Conservation (phyloP, 2,797 vertebrate genomes). For the Scolopax bukidnonensis region DNA sequence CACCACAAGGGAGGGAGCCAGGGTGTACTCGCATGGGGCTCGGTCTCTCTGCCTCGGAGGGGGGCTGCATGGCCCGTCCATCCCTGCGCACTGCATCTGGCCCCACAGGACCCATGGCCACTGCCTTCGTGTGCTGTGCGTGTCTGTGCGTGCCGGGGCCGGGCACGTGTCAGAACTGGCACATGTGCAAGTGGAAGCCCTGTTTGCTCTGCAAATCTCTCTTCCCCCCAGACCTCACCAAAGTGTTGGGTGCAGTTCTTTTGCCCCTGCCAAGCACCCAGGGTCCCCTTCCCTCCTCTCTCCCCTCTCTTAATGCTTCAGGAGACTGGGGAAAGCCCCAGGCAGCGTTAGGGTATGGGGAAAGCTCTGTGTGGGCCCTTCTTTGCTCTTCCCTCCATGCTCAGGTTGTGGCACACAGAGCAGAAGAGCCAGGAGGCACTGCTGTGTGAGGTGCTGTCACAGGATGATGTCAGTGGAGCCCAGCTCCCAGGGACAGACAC, state of each 20-base stretch:
- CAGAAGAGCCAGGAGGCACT: not conserved
- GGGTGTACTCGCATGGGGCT: rapidly evolving
- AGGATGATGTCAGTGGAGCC: not conserved
- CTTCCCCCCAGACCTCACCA: not conserved
- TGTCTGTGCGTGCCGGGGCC: not conserved
- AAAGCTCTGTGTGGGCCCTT: not conserved
- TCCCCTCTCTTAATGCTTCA: not conserved
- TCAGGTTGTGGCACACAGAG: not conserved
- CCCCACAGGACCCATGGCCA: not conserved
- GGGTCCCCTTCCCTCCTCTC: not conserved
- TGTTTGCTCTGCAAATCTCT: not conserved
- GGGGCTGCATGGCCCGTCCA: not conserved
- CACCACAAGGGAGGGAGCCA: not conserved
- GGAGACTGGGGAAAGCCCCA: not conserved
- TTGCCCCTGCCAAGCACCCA: not conserved
- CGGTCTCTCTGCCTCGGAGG: not conserved
- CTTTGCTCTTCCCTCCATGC: not conserved
- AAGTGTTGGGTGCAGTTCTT: not conserved
- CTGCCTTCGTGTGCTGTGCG: not conserved
- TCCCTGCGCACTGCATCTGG: not conserved
- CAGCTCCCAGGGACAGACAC: not conserved
- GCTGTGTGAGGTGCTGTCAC: not conserved
- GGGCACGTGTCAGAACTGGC: not conserved
- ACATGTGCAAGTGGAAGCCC: not conserved
- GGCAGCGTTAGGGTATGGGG: not conserved